Conservation (phyloP, 2,113 vertebrate genomes). For the Melierax canorus region DNA sequence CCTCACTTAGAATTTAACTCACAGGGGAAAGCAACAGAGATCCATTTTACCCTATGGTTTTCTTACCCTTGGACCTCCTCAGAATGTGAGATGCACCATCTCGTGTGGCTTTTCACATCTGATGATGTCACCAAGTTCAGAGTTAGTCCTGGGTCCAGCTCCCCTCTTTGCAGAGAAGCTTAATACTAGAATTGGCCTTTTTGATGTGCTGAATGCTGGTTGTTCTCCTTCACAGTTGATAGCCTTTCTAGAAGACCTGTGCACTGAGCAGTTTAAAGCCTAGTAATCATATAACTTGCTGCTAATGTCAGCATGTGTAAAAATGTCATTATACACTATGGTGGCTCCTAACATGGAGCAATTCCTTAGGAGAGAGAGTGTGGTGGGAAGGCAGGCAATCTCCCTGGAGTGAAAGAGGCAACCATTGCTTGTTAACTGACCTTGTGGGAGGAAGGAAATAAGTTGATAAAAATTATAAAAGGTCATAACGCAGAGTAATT, state of each 20-base stretch:
- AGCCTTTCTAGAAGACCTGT: not conserved
- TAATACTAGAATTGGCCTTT: not conserved
- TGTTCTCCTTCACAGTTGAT: not conserved
- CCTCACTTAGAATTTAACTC: not conserved
- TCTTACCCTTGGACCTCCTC: not conserved
- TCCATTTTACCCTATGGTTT: not conserved
- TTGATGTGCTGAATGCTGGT: not conserved
- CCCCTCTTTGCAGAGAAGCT: not conserved
- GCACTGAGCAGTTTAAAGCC: not conserved
- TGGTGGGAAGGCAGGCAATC: not conserved
- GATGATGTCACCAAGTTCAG: not conserved
- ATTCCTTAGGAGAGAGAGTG: not conserved
- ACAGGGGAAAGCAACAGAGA: not conserved
- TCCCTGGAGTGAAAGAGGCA: not conserved
- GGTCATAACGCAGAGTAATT: not conserved
- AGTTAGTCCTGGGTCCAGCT: not conserved
- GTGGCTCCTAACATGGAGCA: not conserved
- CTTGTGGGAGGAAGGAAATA: not conserved
- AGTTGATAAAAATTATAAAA: not conserved
- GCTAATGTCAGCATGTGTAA: not conserved
- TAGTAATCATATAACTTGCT: not conserved
- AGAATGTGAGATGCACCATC: not conserved
- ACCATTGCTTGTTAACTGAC: not conserved
- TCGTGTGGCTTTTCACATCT: not conserved
- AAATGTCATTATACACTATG: not conserved